Conservation (phyloP, 2,113 vertebrate species). For the Vireo altiloquus region DNA sequence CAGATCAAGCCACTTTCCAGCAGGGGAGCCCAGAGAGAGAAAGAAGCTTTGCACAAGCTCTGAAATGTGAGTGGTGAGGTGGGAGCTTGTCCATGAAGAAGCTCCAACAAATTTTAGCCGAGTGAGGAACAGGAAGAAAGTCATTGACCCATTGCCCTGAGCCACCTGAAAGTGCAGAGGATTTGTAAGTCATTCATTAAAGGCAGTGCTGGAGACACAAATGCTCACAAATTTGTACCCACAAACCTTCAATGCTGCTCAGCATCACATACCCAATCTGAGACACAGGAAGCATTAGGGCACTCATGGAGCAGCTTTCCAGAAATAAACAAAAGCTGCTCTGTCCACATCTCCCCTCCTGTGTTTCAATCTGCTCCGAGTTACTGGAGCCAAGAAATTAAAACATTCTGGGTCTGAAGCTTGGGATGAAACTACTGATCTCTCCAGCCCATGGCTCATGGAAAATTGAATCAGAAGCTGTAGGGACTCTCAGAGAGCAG, state of each 20-base stretch:
- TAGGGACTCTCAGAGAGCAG: neutral
- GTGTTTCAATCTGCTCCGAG: constrained; percentile 33
- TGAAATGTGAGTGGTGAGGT: neutral
- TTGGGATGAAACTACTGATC: neutral
- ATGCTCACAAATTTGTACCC: neutral
- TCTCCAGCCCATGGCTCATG: neutral
- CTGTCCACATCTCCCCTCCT: constrained; percentile 21
- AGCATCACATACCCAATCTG: fast-evolving
- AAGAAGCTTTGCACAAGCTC: neutral
- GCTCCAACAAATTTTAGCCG: neutral
- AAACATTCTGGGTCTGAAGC: neutral
- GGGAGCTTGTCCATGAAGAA: neutral
- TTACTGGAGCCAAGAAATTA: constrained; percentile 16
- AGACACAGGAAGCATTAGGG: neutral
- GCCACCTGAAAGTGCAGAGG: neutral
- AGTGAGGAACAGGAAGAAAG: neutral
- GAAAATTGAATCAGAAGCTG: constrained; percentile 14
- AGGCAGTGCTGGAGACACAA: neutral
- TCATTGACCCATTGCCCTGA: neutral
- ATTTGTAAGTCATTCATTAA: neutral
- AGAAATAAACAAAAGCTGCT: constrained; percentile 37
- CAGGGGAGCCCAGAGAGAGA: neutral
- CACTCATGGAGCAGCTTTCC: neutral
- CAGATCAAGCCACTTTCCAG: neutral
- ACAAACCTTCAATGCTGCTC: neutral